These are phyloP conservation scores for Gandaritis pyraliata DNA, from an alignment of 2,888 invertebrate species.

Conservation along the genomic window DNA sequence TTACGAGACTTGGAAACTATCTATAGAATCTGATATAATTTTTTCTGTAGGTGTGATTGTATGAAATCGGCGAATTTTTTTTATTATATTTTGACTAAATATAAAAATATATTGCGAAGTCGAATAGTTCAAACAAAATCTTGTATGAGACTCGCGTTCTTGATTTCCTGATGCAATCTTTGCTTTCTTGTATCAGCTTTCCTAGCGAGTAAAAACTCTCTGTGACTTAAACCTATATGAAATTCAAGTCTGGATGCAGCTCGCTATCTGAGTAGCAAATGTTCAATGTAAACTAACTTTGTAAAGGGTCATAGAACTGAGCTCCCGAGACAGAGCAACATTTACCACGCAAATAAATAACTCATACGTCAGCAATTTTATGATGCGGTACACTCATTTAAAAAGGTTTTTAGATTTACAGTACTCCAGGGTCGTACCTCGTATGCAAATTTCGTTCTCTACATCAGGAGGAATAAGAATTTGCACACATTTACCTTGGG, in stretches of 20 bases:
- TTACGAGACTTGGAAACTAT: too few relatives aligned
- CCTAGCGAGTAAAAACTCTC: constrained; percentile 32
- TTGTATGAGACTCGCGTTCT: constrained; percentile 16
- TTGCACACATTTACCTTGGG: constrained; percentile 37
- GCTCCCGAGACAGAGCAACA: constrained; percentile 27
- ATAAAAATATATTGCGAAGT: too few relatives aligned
- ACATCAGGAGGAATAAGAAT: constrained; percentile 32
- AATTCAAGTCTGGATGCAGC: constrained; percentile 37
- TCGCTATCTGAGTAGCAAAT: constrained; percentile 38
- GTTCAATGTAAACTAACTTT: constrained; percentile 31
- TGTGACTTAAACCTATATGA: constrained; percentile 36
- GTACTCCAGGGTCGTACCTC: constrained; percentile 33
- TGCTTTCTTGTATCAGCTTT: constrained; percentile 35
- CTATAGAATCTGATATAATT: too few relatives aligned
- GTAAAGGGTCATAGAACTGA: constrained; percentile 31
- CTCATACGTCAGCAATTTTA: constrained; percentile 32
- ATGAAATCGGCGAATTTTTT: too few relatives aligned
- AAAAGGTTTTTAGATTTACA: constrained; percentile 34
- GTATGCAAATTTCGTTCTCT: constrained; percentile 34
- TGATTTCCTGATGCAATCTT: constrained; percentile 34
- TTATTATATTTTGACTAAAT: too few relatives aligned
- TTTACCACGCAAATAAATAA: constrained; percentile 30
- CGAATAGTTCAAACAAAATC: not conserved
- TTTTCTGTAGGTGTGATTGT: too few relatives aligned
- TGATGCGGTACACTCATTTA: constrained; percentile 31